phyloP scores from a whole-genome alignment of 1,140 invertebrate species.

The Achroia grisella region DNA sequence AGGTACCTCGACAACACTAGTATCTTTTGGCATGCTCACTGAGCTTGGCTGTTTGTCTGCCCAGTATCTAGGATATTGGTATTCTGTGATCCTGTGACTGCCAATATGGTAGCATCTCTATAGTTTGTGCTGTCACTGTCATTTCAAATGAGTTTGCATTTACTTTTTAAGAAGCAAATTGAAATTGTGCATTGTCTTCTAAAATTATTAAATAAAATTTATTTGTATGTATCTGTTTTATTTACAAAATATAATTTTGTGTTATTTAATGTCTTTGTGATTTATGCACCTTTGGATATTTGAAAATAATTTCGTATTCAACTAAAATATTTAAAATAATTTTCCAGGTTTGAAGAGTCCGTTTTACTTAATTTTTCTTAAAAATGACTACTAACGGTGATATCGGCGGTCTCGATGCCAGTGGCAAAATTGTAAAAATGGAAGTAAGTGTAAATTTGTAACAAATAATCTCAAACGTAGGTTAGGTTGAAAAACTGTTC shows the following conservation, averaged over 20 bases:
- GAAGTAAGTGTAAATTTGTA: constrained; percentile 47
- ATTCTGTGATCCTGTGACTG: too few relatives aligned
- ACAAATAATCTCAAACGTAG: neutral
- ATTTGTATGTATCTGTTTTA: too few relatives aligned
- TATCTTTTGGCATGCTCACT: too few relatives aligned
- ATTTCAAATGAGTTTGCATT: constrained; percentile 23
- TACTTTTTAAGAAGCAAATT: neutral
- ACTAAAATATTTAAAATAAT: neutral
- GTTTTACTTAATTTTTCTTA: neutral
- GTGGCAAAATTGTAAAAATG: constrained; percentile 72
- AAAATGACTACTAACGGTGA: constrained; percentile 67
- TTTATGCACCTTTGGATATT: neutral
- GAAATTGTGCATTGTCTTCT: neutral
- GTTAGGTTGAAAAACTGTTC: neutral
- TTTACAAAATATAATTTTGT: neutral
- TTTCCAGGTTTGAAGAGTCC: too few relatives aligned
- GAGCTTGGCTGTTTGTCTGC: too few relatives aligned
- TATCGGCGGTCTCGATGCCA: constrained; percentile 60
- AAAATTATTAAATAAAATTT: too few relatives aligned
- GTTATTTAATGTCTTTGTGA: neutral
- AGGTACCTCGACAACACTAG: too few relatives aligned
- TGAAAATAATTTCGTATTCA: neutral
- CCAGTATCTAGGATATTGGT: too few relatives aligned
- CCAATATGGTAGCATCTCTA: too few relatives aligned
- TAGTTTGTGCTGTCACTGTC: constrained; percentile 1